Conservation (phyloP, 2,113 vertebrate genomes). For the Cavia porcellus region DNA sequence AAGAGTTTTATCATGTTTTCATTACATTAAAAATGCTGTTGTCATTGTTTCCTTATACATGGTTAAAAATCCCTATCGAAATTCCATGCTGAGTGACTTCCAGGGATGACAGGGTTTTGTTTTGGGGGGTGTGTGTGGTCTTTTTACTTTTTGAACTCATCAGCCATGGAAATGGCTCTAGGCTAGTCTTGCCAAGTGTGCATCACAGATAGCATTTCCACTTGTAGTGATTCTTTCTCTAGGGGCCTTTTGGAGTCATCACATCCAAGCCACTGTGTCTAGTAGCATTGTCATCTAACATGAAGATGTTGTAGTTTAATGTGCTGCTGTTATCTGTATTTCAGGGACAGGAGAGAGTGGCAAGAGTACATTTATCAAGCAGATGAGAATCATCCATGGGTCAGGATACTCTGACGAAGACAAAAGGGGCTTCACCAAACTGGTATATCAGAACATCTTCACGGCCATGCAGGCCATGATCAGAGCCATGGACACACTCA, state of each 20-base stretch:
- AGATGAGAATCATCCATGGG: constrained; percentile 99
- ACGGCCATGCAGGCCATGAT: constrained; percentile 98
- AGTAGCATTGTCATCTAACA: not conserved
- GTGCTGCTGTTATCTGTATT: constrained; percentile 77
- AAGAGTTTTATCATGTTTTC: constrained; percentile 36
- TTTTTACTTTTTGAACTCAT: not conserved
- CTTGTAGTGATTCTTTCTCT: not conserved
- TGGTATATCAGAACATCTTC: constrained; percentile 99
- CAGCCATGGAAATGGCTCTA: not conserved
- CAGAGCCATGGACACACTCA: constrained; percentile 95
- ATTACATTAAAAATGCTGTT: constrained; percentile 32
- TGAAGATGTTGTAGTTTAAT: constrained; percentile 63
- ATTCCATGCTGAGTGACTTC: not conserved
- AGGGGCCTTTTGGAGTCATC: not conserved
- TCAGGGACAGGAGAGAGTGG: constrained; percentile 93
- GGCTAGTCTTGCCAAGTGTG: not conserved
- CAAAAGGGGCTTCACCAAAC: constrained; percentile 94
- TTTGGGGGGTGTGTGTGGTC: not conserved
- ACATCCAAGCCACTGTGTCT: not conserved
- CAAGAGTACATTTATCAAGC: constrained; percentile 94
- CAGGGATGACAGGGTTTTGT: not conserved
- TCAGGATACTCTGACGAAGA: constrained; percentile 98
- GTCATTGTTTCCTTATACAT: constrained; percentile 53
- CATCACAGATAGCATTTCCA: not conserved
- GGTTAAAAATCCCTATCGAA: constrained; percentile 17